Evolutionary conservation across 2,888 invertebrate genomes (phyloP), one percentile per base, ranked within the genome.

Genomic region (Idaea dimidiata): DNA sequence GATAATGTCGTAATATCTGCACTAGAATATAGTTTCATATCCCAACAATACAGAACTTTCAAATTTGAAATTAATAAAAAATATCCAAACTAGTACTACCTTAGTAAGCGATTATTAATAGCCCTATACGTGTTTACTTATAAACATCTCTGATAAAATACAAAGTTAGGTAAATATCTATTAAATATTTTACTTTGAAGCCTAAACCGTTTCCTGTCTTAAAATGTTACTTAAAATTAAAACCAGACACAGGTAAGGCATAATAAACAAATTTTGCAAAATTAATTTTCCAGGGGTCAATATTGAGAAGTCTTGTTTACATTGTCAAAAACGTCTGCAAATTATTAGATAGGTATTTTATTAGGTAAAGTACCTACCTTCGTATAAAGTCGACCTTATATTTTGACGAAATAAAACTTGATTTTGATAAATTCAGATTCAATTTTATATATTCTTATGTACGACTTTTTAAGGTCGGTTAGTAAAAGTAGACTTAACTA

Each of bases 311-410:
- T 43, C 43, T 4, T 43, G 43, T 43, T 43, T 43, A 43, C 43
- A 43, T 43, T 62, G 61, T 58, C 57, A 58, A 71, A 66, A 59
- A 66, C 57, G 58, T 43, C 58, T 59, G 61, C 59, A 61, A 66
- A 66, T 69, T 69, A 72, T 43, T 10, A 43, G 43, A 43, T 8
- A 24, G 24, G 24, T 24, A 24, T 24, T 24, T 24, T 24, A 43
- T 43, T 8, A 43, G 14, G 10, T 43, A 43, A 43, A 10, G 43
- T 10, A 43, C 43, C 43, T 43, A 43, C 43, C n/a, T n/a, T n/a
- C n/a, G n/a, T n/a, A n/a, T n/a, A n/a, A n/a, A 43, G 43, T 43
- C 10, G 43, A 43, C 14, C 43, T 43, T 43, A 10, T 43, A 7
- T 43, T 43, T 14, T 43, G 43, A 43, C 10, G 43, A 43, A 43